Base-by-base conservation (phyloP, 2,113 vertebrate genomes). In the Sinocyclocheilus grahami region DNA sequence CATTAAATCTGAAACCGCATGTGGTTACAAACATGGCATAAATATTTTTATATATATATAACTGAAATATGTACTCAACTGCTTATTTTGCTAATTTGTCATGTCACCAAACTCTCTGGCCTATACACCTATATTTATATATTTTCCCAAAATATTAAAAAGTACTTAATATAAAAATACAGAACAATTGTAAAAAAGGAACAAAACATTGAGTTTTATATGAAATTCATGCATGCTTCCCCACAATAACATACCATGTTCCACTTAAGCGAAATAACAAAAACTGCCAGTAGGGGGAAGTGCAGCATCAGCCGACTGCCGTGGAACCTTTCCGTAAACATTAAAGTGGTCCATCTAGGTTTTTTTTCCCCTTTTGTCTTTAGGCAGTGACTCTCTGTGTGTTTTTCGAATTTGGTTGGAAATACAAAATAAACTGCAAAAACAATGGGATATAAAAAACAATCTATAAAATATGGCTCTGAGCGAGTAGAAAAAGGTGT, bases 121-220 rank as follows among this genome's bases (percentile, higher is more conserved):
- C 90, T 93, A 90, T 93, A 94, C 93, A 93, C 89, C 91, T 91
- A 92, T 93, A 90, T 92, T 93, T 91, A 91, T 92, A 93, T 91
- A 62, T 91, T 93, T 76, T 92, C 94, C 91, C 92, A 94, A 95
- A 95, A 94, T 95, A 95, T 95, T 95, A 94, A 94, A 95, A 95
- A 95, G 91, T 95, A 94, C 94, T 95, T 91, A 94, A 95, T 96
- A 95, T 95, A 96, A 96, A 96, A 96, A 95, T 95, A 96, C 95
- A 94, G 93, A 95, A 94, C 92, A 95, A 91, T 95, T 91, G 93
- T 95, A 94, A 95, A 95, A 95, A 95, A 95, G 92, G 92, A 94
- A 93, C 90, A 94, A 92, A 93, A 95, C 92, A 94, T 93, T 93
- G 92, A 92, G 85, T 92, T 93, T 93, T 92, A 92, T 95, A 94